Percentiles rank a stretch among this genome's conserved stretches.
phyloP scores from a whole-genome alignment of 2,113 vertebrate genomes.

The Hippopotamus amphibius region DNA sequence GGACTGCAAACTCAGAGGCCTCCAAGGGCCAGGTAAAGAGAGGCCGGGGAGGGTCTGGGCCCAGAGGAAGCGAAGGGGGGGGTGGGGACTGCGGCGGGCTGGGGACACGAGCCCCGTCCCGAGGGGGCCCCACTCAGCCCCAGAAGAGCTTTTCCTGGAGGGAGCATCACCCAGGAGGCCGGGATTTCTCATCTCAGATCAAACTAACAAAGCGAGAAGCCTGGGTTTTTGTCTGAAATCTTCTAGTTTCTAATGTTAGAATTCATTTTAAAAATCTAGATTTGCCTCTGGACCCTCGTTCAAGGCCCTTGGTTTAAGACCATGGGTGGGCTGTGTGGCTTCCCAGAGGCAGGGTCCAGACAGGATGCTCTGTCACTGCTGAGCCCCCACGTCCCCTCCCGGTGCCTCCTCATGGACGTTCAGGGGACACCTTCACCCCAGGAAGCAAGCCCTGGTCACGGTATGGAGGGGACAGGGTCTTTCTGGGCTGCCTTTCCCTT shows the following conservation, averaged over 20 bases:
- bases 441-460: background rate
- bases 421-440: background rate
- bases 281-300: background rate
- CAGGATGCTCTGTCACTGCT: no score
- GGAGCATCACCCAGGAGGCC: background rate
- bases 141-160: background rate
- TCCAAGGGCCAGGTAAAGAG: background rate
- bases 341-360: background rate
- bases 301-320: background rate
- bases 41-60: no score
- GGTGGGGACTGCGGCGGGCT: background rate
- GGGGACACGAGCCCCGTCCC: background rate
- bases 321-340: background rate
- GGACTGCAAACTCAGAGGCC: background rate
- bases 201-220: background rate
- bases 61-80: background rate
- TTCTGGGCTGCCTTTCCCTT: background rate
- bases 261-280: background rate
- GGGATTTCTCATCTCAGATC: background rate
- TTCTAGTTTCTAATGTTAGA: background rate
- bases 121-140: background rate
- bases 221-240: background rate
- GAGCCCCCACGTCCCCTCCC: background rate
- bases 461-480: background rate
- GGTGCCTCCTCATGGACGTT: background rate